phyloP scores from a whole-genome alignment of 2,888 invertebrate genomes.

The Drosophila emarginata region DNA sequence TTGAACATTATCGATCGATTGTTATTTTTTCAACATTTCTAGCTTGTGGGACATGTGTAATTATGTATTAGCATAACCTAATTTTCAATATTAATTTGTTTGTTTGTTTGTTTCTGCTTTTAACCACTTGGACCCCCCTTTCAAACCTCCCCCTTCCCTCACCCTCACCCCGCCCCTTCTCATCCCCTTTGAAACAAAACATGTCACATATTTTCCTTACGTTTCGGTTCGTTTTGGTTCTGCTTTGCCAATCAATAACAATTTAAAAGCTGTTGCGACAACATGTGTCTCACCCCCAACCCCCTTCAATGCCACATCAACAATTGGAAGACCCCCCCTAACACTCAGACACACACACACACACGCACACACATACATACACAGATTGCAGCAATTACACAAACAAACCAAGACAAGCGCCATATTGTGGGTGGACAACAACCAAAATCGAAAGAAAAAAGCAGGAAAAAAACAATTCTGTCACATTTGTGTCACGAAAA shows the following conservation, averaged over 20 bases:
- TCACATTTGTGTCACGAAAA: slow-evolving; percentile 71
- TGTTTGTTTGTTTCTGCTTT: slow-evolving; percentile 36
- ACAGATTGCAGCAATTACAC: slow-evolving; percentile 76
- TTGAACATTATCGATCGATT: neutral
- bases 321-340: slow-evolving; percentile 27
- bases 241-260: slow-evolving; percentile 69
- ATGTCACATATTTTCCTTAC: slow-evolving; percentile 29
- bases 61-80: slow-evolving; percentile 52
- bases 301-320: slow-evolving; percentile 44
- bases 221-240: slow-evolving; percentile 21
- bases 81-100: slow-evolving; percentile 69
- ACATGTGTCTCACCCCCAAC: slow-evolving; percentile 57
- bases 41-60: neutral
- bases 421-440: slow-evolving; percentile 52
- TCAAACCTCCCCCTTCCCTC: too few relatives aligned
- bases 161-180: neutral
- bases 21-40: neutral
- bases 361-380: slow-evolving; percentile 14
- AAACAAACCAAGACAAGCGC: slow-evolving; percentile 67
- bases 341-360: slow-evolving; percentile 22
- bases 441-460: slow-evolving; percentile 40
- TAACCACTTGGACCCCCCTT: slow-evolving; percentile 45
- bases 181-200: slow-evolving; percentile 19
- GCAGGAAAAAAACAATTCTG: slow-evolving; percentile 45
- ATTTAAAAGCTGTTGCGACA: slow-evolving; percentile 76